A percentile compares a stretch with the other conserved stretches of the same genome.
These are phyloP conservation scores for Apoda limacodes DNA, from an alignment of 2,888 invertebrate genomes.

Conservation along the genomic window DNA sequence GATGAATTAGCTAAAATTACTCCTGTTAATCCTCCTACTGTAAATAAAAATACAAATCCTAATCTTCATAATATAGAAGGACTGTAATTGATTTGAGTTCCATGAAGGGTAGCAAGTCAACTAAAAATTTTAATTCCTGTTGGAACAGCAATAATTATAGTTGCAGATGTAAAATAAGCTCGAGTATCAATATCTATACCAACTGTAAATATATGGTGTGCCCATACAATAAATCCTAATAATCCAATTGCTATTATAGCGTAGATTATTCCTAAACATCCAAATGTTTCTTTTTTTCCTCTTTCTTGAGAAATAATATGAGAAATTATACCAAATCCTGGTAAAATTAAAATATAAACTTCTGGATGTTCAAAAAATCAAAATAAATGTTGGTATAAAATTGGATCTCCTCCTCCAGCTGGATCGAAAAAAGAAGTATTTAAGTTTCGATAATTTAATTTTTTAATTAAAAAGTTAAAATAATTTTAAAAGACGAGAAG, in stretches of 20 bases:
- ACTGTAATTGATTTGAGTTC: slow-evolving; percentile 70
- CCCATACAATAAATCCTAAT: slow-evolving; percentile 87
- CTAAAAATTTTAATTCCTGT: slow-evolving; percentile 88
- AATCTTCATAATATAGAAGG: slow-evolving; percentile 74
- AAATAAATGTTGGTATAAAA: slow-evolving; percentile 86
- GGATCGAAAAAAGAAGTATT: slow-evolving; percentile 87
- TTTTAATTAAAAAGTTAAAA: no score
- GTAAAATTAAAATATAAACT: slow-evolving; percentile 88
- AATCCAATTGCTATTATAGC: slow-evolving; percentile 87
- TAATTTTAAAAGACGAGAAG: no score
- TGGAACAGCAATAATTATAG: slow-evolving; percentile 88
- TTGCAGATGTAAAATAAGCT: slow-evolving; percentile 86
- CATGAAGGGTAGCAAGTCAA: slow-evolving; percentile 78
- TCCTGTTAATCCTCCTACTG: slow-evolving; percentile 78
- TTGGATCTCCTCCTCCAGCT: slow-evolving; percentile 82
- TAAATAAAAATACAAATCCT: slow-evolving; percentile 84
- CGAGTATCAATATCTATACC: slow-evolving; percentile 87
- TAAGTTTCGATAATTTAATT: slow-evolving; percentile 83
- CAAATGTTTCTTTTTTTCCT: slow-evolving; percentile 81
- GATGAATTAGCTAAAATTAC: slow-evolving; percentile 78
- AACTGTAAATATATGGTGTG: slow-evolving; percentile 88
- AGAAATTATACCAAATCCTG: slow-evolving; percentile 85
- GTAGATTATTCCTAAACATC: slow-evolving; percentile 81
- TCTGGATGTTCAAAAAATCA: slow-evolving; percentile 92
- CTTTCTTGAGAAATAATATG: slow-evolving; percentile 82